These are phyloP conservation scores for Camelus dromedarius DNA, from an alignment of 2,113 vertebrate genomes.

Conservation along the genomic window DNA sequence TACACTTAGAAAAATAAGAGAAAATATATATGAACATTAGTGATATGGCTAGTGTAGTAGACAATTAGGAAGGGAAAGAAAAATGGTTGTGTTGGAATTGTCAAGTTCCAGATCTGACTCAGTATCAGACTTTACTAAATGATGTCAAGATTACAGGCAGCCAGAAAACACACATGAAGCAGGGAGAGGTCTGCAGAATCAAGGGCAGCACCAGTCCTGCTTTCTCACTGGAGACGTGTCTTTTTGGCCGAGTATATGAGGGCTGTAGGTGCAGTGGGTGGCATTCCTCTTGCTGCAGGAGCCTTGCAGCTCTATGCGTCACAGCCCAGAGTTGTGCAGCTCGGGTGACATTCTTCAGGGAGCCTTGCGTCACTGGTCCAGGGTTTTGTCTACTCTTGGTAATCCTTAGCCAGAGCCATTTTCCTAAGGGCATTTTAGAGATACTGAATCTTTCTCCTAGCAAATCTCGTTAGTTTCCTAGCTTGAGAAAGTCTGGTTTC, in stretches of 20 bases:
- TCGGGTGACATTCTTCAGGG: neutral
- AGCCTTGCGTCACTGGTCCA: too few species aligned
- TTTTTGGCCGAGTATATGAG: neutral
- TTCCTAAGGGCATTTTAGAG: neutral
- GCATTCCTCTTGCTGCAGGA: neutral
- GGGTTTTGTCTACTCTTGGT: neutral
- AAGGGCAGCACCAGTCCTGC: neutral
- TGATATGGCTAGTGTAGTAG: neutral
- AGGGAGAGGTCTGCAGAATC: neutral
- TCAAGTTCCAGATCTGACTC: neutral
- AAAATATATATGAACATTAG: neutral
- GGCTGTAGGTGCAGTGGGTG: neutral
- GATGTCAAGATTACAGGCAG: neutral
- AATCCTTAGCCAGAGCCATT: neutral
- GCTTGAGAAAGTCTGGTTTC: neutral
- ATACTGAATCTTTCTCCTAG: neutral
- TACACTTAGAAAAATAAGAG: neutral
- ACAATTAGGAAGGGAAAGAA: neutral
- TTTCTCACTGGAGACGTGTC: neutral
- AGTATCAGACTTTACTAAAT: neutral
- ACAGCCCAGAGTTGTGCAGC: neutral
- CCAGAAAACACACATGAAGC: neutral
- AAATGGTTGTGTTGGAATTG: neutral
- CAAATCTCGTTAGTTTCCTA: neutral
- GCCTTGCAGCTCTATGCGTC: neutral